Evolutionary conservation across 1,140 invertebrate genomes (phyloP), one percentile per base, ranked within the genome.

Genomic region (Microplitis mediator): DNA sequence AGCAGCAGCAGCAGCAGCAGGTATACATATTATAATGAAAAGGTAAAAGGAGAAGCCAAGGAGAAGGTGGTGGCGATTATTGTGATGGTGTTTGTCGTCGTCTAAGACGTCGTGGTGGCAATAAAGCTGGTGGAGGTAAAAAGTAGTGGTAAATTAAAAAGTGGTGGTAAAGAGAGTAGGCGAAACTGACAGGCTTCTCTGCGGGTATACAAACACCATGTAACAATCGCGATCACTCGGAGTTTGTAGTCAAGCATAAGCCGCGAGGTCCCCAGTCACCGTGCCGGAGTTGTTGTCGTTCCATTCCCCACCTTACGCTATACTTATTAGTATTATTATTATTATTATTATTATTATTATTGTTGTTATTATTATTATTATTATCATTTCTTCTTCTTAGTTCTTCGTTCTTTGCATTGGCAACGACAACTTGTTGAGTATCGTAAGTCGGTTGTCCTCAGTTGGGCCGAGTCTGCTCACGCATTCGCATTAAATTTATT

Each of bases 381-480:
- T 69, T 62, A 64, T 71, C 65, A 64, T 52, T 60, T 51, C 54
- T 60, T 71, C 66, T 72, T 71, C 68, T 72, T 79, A 73, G 60
- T 60, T 64, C 72, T 11, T 45, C 23, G 39, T 45, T 45, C 39
- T 45, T 23, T 45, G 0, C 4, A 45, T 75, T 72, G 78, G 77
- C 77, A 78, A 76, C 81, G 80, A 79, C 77, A 73, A 45, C 39
- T 45, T 45, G 2, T 45, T 78, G 76, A 78, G 63, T 31, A 56
- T 52, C 78, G 23, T 23, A 77, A 81, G 8, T 77, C 80, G 78
- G 66, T 81, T 79, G 78, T 69, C 82, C 84, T 82, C 84, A 85
- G 84, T 85, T 82, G 83, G 79, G 82, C 81, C 81, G 83, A 85
- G 82, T 86, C 84, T 83, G 84, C 77, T 85, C 85, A 84, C 82